phyloP scores from a whole-genome alignment of 1,140 invertebrate species.

The Drosophila ercepeae region DNA sequence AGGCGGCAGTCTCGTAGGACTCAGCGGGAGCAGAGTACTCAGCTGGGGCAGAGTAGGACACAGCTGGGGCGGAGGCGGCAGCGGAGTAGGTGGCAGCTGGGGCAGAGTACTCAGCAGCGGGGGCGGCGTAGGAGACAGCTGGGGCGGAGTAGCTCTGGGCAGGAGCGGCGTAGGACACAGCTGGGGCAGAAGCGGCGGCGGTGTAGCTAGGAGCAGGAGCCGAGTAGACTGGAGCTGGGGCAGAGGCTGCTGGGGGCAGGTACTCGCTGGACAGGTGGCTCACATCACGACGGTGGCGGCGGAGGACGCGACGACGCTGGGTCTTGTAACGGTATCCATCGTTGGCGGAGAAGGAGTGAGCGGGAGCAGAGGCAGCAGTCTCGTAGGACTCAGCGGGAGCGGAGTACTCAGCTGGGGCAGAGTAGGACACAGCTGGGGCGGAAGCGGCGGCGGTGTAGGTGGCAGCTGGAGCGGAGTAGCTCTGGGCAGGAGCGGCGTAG shows the following conservation, averaged over 20 bases:
- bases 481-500: slow-evolving; percentile 40
- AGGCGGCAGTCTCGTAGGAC: slow-evolving; percentile 61
- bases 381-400: slow-evolving; percentile 21
- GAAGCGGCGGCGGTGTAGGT: slow-evolving; percentile 53
- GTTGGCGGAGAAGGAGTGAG: slow-evolving; percentile 56
- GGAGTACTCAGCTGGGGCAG: slow-evolving; percentile 25
- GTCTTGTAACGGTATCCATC: slow-evolving; percentile 78
- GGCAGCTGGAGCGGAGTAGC: slow-evolving; percentile 22
- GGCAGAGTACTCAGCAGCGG: slow-evolving; percentile 19
- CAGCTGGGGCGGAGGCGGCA: slow-evolving; percentile 12
- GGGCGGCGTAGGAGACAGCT: slow-evolving; percentile 26
- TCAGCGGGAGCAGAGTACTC: slow-evolving; percentile 43
- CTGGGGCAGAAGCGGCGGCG: slow-evolving; percentile 37
- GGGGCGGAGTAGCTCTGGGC: slow-evolving; percentile 40
- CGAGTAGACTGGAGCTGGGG: slow-evolving; percentile 35
- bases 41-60: slow-evolving; percentile 24
- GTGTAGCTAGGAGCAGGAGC: slow-evolving; percentile 42
- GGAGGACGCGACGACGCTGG: slow-evolving; percentile 55
- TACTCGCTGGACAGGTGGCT: slow-evolving; percentile 67
- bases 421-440: slow-evolving; percentile 47
- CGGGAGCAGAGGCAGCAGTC: slow-evolving; percentile 32
- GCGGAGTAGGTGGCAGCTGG: slow-evolving; percentile 18
- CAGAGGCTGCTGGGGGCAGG: slow-evolving; percentile 52
- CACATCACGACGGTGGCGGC: slow-evolving; percentile 67
- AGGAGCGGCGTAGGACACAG: slow-evolving; percentile 37